A percentile compares a stretch with the other conserved stretches of the same genome.
Evolutionary conservation across 2,797 vertebrate species (phyloP).

Genomic region (Pygocentrus nattereri): DNA sequence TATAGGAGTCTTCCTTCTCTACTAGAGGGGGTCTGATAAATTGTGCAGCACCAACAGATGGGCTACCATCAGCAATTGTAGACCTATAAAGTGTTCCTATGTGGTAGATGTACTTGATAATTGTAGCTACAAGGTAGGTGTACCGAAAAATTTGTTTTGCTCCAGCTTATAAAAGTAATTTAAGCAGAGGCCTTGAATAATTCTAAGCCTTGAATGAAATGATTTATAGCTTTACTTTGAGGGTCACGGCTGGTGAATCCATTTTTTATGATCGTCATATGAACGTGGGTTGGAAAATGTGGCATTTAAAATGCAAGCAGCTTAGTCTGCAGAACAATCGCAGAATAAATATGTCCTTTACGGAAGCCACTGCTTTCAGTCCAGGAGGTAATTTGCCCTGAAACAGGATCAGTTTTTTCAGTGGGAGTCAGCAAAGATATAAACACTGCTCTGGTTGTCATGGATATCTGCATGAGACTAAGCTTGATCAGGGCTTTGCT

Average conservation of each 20-base stretch:
- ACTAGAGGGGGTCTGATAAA: too few relatives aligned
- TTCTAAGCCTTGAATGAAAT: not conserved
- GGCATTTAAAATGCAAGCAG: conserved; percentile 3
- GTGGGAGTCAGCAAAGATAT: conserved; percentile 21
- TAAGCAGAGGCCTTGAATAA: not conserved
- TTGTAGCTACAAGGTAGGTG: not conserved
- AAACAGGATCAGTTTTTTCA: not conserved
- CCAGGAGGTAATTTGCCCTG: conserved; percentile 28
- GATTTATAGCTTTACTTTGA: not conserved
- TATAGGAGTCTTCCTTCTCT: too few relatives aligned
- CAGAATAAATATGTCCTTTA: conserved; percentile 2
- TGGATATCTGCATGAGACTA: conserved; percentile 43
- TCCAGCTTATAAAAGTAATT: not conserved
- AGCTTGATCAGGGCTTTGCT: conserved; percentile 38
- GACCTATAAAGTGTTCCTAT: not conserved
- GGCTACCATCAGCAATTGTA: not conserved
- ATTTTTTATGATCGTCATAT: not conserved
- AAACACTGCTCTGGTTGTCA: conserved; percentile 39
- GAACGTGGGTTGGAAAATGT: not conserved
- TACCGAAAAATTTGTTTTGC: not conserved
- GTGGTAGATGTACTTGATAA: not conserved
- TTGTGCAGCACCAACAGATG: too few relatives aligned
- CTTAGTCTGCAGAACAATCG: not conserved
- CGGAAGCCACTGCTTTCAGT: conserved; percentile 23
- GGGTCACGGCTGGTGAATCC: not conserved